Evolutionary conservation across 2,888 invertebrate species (phyloP), one percentile per base, ranked within the genome.

Genomic region (Branchinecta sandiegonensis): DNA sequence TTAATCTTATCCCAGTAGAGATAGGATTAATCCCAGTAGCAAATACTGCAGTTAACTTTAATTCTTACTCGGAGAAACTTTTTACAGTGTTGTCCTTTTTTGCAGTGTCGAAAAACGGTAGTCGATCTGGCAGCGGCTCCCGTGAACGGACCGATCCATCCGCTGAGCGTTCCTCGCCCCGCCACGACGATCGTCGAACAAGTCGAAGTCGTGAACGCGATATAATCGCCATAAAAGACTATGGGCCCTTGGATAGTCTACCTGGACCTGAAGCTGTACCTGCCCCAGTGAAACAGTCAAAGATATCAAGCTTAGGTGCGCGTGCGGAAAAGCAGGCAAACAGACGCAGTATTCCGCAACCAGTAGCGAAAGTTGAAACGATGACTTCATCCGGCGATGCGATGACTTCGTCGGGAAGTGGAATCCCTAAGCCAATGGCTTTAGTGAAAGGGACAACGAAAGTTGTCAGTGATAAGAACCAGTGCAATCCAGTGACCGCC

Each of bases 371-470:
- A 47, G 46, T 47, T 46, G 66, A 70, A 67, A 69, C 76, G 76
- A 48, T 76, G 77, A 10, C 23, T 8, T n/a, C 63, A 56, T 56
- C 63, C 10, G 23, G 23, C 23, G 63, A 56, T 56, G 63, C 63
- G 23, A 56, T 56, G 63, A 56, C 63, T 13, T 79, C 74, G 68
- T 77, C 82, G 69, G 77, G 83, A 72, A 82, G 88, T 8, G 89
- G 89, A 17, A 88, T 93, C 73, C 92, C 93, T 0, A 93, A 93
- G 77, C 93, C 93, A 2, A 92, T 91, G 65, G 91, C 92, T 10
- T 89, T 92, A 69, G 89, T 94, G 47, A 93, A 93, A 80, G 93
- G 92, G 71, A 91, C 89, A 46, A 87, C 87, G 71, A 91, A 92
- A 78, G 73, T 79, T 46, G 68, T 69, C 17, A 56, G 63, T 10